Evolutionary conservation across 35 echinoderm and acorn worm genomes (phyloP).

Genomic region (Acanthaster planci): DNA sequence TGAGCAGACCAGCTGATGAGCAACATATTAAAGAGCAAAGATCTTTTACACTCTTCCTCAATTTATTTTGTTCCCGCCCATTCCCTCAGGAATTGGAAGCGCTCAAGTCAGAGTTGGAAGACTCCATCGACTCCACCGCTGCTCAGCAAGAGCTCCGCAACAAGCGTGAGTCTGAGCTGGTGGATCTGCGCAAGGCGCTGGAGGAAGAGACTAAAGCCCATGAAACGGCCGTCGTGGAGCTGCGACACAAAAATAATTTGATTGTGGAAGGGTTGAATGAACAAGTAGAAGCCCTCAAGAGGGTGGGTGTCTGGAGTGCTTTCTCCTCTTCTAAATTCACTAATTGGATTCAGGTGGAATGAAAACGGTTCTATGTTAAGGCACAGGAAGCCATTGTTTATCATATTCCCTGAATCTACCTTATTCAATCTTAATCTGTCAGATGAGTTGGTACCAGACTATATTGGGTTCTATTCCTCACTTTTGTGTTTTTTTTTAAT

Average conservation of each 20-base stretch:
- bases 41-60: not conserved
- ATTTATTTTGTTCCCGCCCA: not conserved
- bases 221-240: constrained; percentile 63
- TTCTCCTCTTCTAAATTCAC: too few species aligned
- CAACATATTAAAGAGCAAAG: too few species aligned
- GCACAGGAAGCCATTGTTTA: not conserved
- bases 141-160: constrained; percentile 83
- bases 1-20: too few species aligned
- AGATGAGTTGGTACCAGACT: too few species aligned
- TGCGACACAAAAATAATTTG: constrained; percentile 89
- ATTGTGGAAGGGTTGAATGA: constrained; percentile 83
- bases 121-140: constrained; percentile 78
- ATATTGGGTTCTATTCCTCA: too few species aligned
- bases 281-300: constrained; percentile 84
- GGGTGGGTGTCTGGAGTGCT: constrained; percentile 38
- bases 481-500: too few species aligned
- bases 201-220: constrained; percentile 76
- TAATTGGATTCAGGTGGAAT: not conserved
- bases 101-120: constrained; percentile 88
- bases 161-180: constrained; percentile 75
- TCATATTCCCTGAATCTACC: too few species aligned
- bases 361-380: not conserved
- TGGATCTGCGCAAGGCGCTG: constrained; percentile 65
- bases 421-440: too few species aligned
- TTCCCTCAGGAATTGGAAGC: constrained; percentile 88